These are phyloP conservation scores for Psylliodes chrysocephalus DNA, from an alignment of 2,888 invertebrate species.

Conservation along the genomic window DNA sequence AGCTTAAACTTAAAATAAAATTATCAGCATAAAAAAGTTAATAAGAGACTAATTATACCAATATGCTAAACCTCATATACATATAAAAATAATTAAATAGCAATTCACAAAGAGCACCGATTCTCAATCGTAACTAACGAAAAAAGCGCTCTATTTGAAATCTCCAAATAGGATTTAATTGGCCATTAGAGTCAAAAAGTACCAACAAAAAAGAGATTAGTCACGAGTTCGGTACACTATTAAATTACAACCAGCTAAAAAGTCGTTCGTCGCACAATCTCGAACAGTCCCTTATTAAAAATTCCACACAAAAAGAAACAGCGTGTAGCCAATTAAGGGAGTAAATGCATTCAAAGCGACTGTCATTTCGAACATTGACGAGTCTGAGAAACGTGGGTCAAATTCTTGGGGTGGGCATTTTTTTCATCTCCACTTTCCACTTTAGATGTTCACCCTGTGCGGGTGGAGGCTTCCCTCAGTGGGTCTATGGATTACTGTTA, in stretches of 20 bases:
- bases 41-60: no score
- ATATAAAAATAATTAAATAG: neutral
- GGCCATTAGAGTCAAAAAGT: slow-evolving; percentile 23
- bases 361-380: slow-evolving; percentile 45
- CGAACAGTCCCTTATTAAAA: slow-evolving; percentile 50
- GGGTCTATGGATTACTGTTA: neutral
- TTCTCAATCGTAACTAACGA: neutral
- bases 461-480: slow-evolving; percentile 29
- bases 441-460: slow-evolving; percentile 25
- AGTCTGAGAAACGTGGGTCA: slow-evolving; percentile 49
- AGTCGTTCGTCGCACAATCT: slow-evolving; percentile 20
- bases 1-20: no score
- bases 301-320: slow-evolving; percentile 47
- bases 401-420: slow-evolving; percentile 39
- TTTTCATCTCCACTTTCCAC: slow-evolving; percentile 12
- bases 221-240: slow-evolving; percentile 32
- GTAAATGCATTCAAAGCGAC: slow-evolving; percentile 50
- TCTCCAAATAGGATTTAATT: slow-evolving; percentile 26
- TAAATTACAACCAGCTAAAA: slow-evolving; percentile 23
- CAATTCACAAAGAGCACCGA: neutral
- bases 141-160: slow-evolving; percentile 4
- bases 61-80: no score
- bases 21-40: no score
- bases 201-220: slow-evolving; percentile 30
- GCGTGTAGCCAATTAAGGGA: slow-evolving; percentile 52